Evolutionary conservation across 2,888 invertebrate species (phyloP), one percentile per base, ranked within the genome.

Genomic region (Aricia artaxerxes): DNA sequence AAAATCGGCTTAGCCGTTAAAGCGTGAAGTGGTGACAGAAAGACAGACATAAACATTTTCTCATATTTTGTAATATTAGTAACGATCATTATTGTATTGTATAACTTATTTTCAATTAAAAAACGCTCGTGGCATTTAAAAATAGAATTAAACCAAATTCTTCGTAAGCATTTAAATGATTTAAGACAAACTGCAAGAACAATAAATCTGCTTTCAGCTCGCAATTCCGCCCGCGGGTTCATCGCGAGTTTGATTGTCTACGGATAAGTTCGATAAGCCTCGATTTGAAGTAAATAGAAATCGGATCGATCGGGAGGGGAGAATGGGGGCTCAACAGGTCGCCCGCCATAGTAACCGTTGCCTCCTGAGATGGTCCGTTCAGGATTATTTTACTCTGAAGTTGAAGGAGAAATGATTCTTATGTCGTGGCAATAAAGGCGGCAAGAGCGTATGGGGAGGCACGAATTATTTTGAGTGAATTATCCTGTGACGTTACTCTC

Each of bases 281-380:
- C 80, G 80, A 80, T 78, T 79, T 64, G 79, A 76, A 82, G 83
- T 84, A 84, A 85, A 84, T 81, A 85, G 82, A 82, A 79, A 80
- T 81, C 49, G 79, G 83, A 83, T 83, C 80, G 83, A 82, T 82
- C 77, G 79, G 81, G 49, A 69, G 69, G 69, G 78, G 77, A 80
- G 81, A 64, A 31, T 31, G 78, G 79, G 80, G 44, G 78, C 81
- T 87, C 89, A 88, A 88, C 88, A 88, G 88, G 88, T 88, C 81
- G 81, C 82, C 84, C 79, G 81, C 80, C 84, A 85, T 85, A 83
- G 86, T 84, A 85, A 86, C 85, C 81, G 83, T 80, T 80, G 79
- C 82, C 82, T 35, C 69, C 69, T 38, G 2, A 64, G 64, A 24
- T 24, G 24, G 24, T 61, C 24, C 6, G 24, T 24, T n/a, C 61